Evolutionary conservation across 2,113 vertebrate species (phyloP).

Genomic region (Lagopus leucura): DNA sequence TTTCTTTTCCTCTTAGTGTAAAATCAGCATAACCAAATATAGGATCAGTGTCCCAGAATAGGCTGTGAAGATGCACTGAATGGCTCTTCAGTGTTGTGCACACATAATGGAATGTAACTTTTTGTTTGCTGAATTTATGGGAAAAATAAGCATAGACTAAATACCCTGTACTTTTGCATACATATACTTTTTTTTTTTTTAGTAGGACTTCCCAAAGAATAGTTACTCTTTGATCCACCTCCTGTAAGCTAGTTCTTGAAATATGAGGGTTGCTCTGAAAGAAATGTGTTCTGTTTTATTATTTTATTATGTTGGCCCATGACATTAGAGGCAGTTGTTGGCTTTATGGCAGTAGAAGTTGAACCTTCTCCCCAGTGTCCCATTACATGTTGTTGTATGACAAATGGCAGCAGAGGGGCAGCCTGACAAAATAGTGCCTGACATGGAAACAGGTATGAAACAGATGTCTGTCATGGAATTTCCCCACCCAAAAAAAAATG

Average conservation of each 20-base stretch:
- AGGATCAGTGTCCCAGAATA: not conserved
- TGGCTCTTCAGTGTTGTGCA: not conserved
- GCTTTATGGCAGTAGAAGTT: no score
- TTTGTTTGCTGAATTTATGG: not conserved
- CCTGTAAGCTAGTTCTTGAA: not conserved
- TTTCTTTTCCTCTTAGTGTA: not conserved
- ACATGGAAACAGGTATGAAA: no score
- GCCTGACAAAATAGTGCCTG: no score
- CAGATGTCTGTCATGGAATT: no score
- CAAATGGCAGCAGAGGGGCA: no score
- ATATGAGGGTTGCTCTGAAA: not conserved
- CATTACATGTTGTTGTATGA: no score
- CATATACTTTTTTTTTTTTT: not conserved
- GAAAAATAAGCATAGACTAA: not conserved
- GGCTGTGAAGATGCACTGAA: not conserved
- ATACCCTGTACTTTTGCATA: not conserved
- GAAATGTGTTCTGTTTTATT: no score
- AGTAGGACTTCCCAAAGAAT: not conserved
- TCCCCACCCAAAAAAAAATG: no score
- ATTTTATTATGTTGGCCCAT: no score
- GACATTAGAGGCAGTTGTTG: no score
- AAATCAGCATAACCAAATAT: not conserved
- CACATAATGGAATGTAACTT: not conserved
- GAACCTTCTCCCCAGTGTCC: no score
- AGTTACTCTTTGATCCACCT: not conserved